Percentiles rank a stretch among this genome's conserved stretches.
Conservation (phyloP, 2,888 invertebrate genomes). For the Drosophila nigricruria region DNA sequence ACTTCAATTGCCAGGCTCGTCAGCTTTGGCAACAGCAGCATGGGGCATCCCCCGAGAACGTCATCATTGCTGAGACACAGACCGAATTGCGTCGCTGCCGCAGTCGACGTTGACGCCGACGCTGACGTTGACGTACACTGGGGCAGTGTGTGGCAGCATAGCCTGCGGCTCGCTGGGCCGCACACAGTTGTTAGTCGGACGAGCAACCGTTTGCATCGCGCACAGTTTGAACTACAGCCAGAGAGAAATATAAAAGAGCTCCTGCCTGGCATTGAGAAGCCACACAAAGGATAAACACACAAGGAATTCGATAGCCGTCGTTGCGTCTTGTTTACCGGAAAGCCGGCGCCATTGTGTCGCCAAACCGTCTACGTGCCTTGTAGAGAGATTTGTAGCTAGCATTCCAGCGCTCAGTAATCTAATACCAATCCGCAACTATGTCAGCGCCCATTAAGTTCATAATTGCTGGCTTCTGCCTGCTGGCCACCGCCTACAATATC, state of each 20-base stretch:
- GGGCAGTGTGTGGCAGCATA: slow-evolving; percentile 62
- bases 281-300: slow-evolving; percentile 40
- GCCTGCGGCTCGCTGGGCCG: slow-evolving; percentile 56
- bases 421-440: slow-evolving; percentile 50
- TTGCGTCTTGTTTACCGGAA: slow-evolving; percentile 33
- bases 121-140: slow-evolving; percentile 32
- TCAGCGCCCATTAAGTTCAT: slow-evolving; percentile 63
- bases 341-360: slow-evolving; percentile 70
- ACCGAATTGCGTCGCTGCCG: slow-evolving; percentile 24
- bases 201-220: slow-evolving; percentile 76
- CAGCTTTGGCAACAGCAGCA: slow-evolving; percentile 39
- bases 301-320: slow-evolving; percentile 29
- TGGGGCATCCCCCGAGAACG: slow-evolving; percentile 55
- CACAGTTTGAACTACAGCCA: slow-evolving; percentile 46
- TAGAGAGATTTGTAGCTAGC: slow-evolving; percentile 30
- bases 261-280: slow-evolving; percentile 24
- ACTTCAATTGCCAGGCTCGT: slow-evolving; percentile 3
- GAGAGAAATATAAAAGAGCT: slow-evolving; percentile 3
- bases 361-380: slow-evolving; percentile 36
- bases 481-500: slow-evolving; percentile 68
- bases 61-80: slow-evolving; percentile 35
- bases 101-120: slow-evolving; percentile 14
- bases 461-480: slow-evolving; percentile 64
- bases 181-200: slow-evolving; percentile 73
- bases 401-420: slow-evolving; percentile 35